Percentiles rank a stretch among this genome's conserved stretches.
phyloP scores from a whole-genome alignment of 2,888 invertebrate species.

The Elysia crispata region DNA sequence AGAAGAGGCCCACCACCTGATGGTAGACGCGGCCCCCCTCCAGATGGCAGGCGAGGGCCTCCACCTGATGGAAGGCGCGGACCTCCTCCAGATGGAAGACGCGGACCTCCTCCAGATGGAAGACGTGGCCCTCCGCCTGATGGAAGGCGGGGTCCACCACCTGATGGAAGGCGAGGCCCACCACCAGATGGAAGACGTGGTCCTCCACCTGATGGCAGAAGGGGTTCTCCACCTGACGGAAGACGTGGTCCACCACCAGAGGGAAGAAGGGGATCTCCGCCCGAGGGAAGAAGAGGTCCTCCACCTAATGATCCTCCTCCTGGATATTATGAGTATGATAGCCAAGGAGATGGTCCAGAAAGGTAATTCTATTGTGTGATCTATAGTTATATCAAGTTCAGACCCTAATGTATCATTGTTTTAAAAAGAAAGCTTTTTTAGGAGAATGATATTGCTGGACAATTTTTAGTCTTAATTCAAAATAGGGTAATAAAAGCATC shows the following conservation, averaged over 20 bases:
- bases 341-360: no score
- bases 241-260: constrained; percentile 41
- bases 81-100: constrained; percentile 48
- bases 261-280: constrained; percentile 36
- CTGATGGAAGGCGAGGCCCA: constrained; percentile 49
- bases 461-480: no score
- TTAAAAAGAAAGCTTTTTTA: no score
- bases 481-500: no score
- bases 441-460: no score
- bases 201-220: constrained; percentile 41
- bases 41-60: constrained; percentile 47
- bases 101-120: constrained; percentile 48
- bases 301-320: constrained; percentile 26
- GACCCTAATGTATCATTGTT: no score
- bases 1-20: constrained; percentile 51
- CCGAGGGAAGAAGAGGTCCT: constrained; percentile 16
- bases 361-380: no score
- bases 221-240: constrained; percentile 36
- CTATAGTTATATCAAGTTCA: no score
- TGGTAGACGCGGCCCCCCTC: constrained; percentile 48
- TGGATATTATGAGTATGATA: no score
- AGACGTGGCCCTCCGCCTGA: constrained; percentile 30
- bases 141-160: constrained; percentile 47
- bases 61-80: constrained; percentile 50
- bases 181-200: constrained; percentile 51